Base-by-base conservation (phyloP, 2,888 invertebrate species). In the Hypena proboscidalis region DNA sequence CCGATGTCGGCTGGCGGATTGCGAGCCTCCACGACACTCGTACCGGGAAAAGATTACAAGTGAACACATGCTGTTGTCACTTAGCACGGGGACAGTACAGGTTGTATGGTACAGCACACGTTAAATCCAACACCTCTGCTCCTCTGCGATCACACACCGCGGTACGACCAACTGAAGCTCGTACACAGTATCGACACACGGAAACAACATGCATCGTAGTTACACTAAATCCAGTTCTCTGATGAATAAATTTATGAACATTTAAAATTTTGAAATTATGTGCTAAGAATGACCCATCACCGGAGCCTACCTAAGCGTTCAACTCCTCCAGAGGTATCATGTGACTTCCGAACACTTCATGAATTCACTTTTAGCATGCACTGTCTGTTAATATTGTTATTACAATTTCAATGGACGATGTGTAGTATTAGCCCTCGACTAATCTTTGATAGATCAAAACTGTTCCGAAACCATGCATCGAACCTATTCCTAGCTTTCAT, bases 361-460 rank as follows among this genome's bases (percentile, higher is more conserved):
- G 73, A 71, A 50, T 61, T 71, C 62, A 53, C 51, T 65, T 64
- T 71, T 74, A 70, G 76, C 86, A 86, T 86, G 87, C 86, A 82
- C 49, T 73, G 31, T 60, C 66, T 64, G 85, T 85, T 85, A 85
- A 79, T 77, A 59, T 71, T 77, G 83, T 87, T 87, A 83, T 77
- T 74, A 80, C 80, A 79, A 68, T 70, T 68, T 70, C 63, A 77
- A 77, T 64, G 65, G 71, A 73, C 70, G 67, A 72, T 70, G 69
- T 67, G 57, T 60, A 23, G 15, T 29, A 17, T 3, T 17, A 48
- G 60, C 65, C 68, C 70, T 65, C 52, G 36, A 55, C 52, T 44
- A 38, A 48, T 58, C 50, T 53, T 61, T 47, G 51, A 58, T 40
- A 52, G 58, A 53, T 68, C 46, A 49, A 53, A 55, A 58, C 52